Base-by-base conservation (phyloP, 2,797 vertebrate genomes). In the Myripristis murdjan region DNA sequence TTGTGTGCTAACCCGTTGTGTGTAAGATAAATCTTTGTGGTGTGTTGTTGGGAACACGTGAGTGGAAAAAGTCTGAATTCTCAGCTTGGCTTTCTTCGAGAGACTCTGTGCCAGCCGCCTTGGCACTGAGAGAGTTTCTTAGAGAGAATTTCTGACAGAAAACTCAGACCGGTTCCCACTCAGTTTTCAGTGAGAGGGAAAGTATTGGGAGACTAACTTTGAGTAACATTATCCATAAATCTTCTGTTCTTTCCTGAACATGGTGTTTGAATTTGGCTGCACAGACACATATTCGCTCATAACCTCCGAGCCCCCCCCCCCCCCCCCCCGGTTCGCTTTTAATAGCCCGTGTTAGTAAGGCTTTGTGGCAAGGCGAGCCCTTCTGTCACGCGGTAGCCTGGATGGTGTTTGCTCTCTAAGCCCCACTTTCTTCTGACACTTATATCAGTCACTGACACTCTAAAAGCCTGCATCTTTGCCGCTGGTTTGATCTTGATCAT, bases 371-470 rank as follows among this genome's bases (percentile, higher is more conserved):
- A 72, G 67, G 60, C 24, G 35, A 72, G 74, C 70, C 43, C 47
- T 61, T 78, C 85, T 76, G 78, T 86, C 81, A 74, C 66, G 67
- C 73, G 77, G 44, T 66, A 84, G 73, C 81, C 71, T 60, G 84
- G 79, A 73, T 79, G 75, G 63, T 84, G 81, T 90, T 89, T 85
- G 61, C 84, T 89, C 81, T 81, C 68, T 61, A 54, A 86, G 83
- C 72, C 67, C 67, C 81, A 77, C 87, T 87, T 85, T 77, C 75
- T 70, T 74, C 81, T 74, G 84, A 84, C 80, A 81, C 78, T 82
- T 86, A 84, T 86, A 90, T 91, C 84, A 79, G 81, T 75, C 84
- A 81, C 65, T 59, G 78, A 72, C 79, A 69, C 78, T 69, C 74
- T 72, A 88, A 88, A 88, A 82, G 70, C 81, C 67, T 71, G 55